Conservation (phyloP, 2,888 invertebrate species). For the Drosophila suboccidentalis region DNA sequence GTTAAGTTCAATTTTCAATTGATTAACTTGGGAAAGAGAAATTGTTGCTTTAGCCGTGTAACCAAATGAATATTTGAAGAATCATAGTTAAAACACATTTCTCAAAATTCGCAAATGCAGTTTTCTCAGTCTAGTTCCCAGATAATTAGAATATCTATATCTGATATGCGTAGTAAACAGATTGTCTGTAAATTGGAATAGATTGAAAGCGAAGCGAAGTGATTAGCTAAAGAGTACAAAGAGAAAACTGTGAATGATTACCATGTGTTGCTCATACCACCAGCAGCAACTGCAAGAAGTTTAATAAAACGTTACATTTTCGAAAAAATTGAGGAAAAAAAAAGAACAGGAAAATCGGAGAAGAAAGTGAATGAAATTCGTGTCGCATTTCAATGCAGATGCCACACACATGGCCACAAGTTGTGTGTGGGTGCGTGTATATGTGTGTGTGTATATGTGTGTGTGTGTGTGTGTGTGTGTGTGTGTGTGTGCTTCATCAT, state of each 20-base stretch:
- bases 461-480: conserved; percentile 11
- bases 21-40: not conserved
- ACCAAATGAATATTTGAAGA: too few relatives aligned
- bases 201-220: conserved; percentile 19
- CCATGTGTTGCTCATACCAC: conserved; percentile 14
- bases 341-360: conserved; percentile 1
- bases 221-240: conserved; percentile 14
- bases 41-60: not conserved
- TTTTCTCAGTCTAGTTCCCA: not conserved
- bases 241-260: conserved; percentile 11
- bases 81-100: not conserved
- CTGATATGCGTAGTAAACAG: conserved; percentile 6
- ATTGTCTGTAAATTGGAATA: not conserved
- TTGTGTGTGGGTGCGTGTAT: not conserved
- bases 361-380: conserved; percentile 32
- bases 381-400: conserved; percentile 60
- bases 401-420: conserved; percentile 43
- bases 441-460: not conserved
- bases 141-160: not conserved
- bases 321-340: conserved; percentile 7
- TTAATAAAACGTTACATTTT: conserved; percentile 21
- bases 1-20: not conserved
- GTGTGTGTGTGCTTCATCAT: conserved; percentile 48
- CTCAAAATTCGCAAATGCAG: not conserved
- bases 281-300: not conserved